A percentile compares a stretch with the other conserved stretches of the same genome.
Evolutionary conservation across 2,113 vertebrate species (phyloP).

Genomic region (Illadopsis cleaveri): DNA sequence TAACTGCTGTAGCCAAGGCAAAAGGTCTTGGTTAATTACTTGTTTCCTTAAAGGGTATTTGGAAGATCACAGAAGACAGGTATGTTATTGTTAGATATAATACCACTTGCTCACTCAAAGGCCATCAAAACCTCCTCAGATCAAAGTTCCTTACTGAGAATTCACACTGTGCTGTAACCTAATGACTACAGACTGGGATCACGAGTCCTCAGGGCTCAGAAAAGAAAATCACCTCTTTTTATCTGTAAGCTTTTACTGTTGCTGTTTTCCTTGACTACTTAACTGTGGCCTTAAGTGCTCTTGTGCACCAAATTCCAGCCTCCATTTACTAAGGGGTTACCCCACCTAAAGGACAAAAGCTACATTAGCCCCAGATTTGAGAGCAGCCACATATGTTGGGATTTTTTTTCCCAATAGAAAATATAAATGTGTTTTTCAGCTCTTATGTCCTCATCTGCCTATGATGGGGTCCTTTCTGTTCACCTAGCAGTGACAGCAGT

Average conservation of each 20-base stretch:
- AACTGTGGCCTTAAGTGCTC: slow-evolving; percentile 17
- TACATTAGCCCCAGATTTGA: background rate
- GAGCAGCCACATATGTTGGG: fast-evolving
- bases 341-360: background rate
- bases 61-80: background rate
- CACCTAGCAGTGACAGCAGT: background rate
- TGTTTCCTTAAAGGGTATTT: background rate
- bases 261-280: background rate
- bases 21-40: slow-evolving; percentile 12
- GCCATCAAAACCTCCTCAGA: background rate
- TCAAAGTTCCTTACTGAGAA: slow-evolving; percentile 11
- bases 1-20: background rate
- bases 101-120: background rate
- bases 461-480: background rate
- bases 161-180: background rate
- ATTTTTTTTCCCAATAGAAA: background rate
- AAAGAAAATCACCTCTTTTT: background rate
- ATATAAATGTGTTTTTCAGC: background rate
- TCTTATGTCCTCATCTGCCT: background rate
- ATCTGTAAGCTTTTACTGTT: background rate
- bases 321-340: background rate
- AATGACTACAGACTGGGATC: background rate
- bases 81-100: background rate
- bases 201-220: background rate
- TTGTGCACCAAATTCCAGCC: background rate